Evolutionary conservation across 2,888 invertebrate species (phyloP), one percentile per base, ranked within the genome.

Genomic region (Tanaodytes sp.): DNA sequence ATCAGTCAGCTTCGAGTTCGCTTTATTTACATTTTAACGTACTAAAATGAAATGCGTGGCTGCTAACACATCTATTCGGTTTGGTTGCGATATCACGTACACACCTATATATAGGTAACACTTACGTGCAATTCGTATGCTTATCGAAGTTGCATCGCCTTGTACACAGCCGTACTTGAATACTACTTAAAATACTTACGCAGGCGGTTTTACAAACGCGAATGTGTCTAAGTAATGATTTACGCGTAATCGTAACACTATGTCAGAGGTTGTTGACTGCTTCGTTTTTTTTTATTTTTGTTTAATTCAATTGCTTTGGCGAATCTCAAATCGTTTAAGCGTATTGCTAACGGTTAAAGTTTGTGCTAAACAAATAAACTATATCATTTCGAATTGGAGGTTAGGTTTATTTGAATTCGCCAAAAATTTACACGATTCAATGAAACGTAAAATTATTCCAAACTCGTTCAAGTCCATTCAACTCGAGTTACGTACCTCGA

Each of bases 151-250:
- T 68, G 58, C 63, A 73, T 73, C 73, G 71, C 66, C 69, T 49
- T 71, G 64, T 71, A 71, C 69, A 43, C 49, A 66, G 61, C 48
- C 66, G 66, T 66, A 69, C 63, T 65, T 61, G 63, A 66, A 63
- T 58, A 66, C 73, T 69, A 71, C 64, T 73, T 64, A 69, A 73
- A 69, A 71, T 70, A 71, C 71, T 69, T 71, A 71, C 71, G 64
- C 69, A 66, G 57, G 71, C 69, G 64, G 68, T 59, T 71, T 73
- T 71, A 61, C 51, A 54, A 68, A 49, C 61, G 68, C 57, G 62
- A 57, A 48, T 65, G 43, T 62, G 68, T 54, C 67, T 58, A 57
- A 65, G 65, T 72, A 64, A 68, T 72, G 68, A 68, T 72, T 72
- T 64, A 67, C 64, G 63, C 52, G 70, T 55, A 52, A 66, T 66